Conservation (phyloP, 2,113 vertebrate genomes). For the Aleadryas rufinucha region DNA sequence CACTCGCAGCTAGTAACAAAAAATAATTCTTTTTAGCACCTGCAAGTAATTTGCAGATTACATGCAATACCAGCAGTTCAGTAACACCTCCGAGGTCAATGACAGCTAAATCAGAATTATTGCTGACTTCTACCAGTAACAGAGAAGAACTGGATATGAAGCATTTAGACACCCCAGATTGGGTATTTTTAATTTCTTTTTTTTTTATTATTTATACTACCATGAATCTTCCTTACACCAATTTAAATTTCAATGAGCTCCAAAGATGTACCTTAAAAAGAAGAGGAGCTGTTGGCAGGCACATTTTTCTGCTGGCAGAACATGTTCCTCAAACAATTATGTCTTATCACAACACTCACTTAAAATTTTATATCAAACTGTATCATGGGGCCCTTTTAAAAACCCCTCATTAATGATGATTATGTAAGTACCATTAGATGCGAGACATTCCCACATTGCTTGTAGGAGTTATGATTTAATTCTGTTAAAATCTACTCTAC, state of each 20-base stretch:
- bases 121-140: neutral
- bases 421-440: neutral
- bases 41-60: neutral
- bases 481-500: neutral
- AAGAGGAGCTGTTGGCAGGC: neutral
- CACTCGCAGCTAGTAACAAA: neutral
- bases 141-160: neutral
- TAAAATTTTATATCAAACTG: neutral
- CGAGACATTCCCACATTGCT: slow-evolving; percentile 1
- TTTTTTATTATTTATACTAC: neutral
- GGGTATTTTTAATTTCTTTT: too few species aligned
- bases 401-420: slow-evolving; percentile 11
- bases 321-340: slow-evolving; percentile 17
- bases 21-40: neutral
- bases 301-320: neutral
- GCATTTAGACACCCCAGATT: neutral
- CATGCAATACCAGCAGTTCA: neutral
- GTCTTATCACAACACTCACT: slow-evolving; percentile 12
- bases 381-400: neutral
- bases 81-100: neutral
- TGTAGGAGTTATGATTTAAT: slow-evolving; percentile 7
- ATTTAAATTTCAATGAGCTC: neutral
- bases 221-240: neutral
- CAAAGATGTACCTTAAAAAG: neutral
- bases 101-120: neutral